Percentiles rank a stretch among this genome's conserved stretches.
phyloP scores from a whole-genome alignment of 2,888 invertebrate species.

The Andrena trimmerana region DNA sequence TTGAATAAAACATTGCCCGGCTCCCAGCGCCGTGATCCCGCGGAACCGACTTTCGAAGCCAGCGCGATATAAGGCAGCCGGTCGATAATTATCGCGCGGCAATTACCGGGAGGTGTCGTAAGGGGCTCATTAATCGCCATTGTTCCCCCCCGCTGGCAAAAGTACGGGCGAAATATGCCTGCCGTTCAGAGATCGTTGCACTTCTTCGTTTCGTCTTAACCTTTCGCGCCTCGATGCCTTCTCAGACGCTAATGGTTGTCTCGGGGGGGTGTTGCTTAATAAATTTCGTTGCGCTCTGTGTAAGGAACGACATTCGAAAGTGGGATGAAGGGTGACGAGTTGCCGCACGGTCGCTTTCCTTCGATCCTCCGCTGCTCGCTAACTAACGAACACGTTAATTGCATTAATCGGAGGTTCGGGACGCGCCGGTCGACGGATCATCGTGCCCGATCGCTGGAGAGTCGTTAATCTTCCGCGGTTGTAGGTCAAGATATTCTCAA shows the following conservation, averaged over 20 bases:
- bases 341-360: background rate
- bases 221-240: conserved; percentile 2
- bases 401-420: conserved; percentile 2
- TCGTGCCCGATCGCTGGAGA: background rate
- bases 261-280: background rate
- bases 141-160: conserved; percentile 6
- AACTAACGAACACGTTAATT: conserved; percentile 23
- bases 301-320: background rate
- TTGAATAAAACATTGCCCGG: conserved; percentile 38
- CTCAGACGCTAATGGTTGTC: conserved; percentile 3
- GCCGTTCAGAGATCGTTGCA: background rate
- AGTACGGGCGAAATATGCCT: background rate
- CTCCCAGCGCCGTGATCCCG: background rate
- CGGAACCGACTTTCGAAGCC: background rate
- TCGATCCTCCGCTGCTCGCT: background rate
- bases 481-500: background rate
- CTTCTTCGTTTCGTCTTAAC: background rate
- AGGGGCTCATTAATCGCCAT: conserved; percentile 25
- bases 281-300: background rate
- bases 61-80: background rate
- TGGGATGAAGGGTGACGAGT: conserved; percentile 1
- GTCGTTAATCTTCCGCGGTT: background rate
- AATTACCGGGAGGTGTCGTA: conserved; percentile 2
- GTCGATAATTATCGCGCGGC: conserved; percentile 25
- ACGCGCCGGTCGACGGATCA: background rate